These are phyloP conservation scores for Mythimna loreyi DNA, from an alignment of 2,888 invertebrate species.

Conservation along the genomic window DNA sequence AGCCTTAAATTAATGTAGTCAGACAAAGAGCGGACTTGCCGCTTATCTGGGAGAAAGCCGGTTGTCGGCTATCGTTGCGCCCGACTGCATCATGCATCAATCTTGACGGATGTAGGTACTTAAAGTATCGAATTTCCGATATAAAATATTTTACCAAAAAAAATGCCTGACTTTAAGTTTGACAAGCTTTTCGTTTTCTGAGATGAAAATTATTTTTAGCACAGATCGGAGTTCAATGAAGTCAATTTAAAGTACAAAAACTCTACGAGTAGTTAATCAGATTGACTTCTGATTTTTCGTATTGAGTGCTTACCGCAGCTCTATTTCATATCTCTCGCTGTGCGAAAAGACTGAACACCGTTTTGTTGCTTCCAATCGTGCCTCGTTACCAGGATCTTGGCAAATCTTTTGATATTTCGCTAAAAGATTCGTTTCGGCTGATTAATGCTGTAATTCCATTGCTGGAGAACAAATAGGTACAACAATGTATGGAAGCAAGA, in stretches of 20 bases:
- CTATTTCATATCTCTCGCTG: constrained; percentile 69
- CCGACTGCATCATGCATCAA: constrained; percentile 67
- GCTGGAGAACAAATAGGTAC: constrained; percentile 83
- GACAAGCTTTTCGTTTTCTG: constrained; percentile 6
- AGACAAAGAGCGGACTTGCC: constrained; percentile 80
- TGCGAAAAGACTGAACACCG: constrained; percentile 75
- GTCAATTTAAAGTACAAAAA: constrained; percentile 48
- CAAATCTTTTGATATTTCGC: constrained; percentile 88
- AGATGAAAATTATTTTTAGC: constrained; percentile 29
- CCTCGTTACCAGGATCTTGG: constrained; percentile 82
- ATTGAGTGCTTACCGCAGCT: constrained; percentile 67
- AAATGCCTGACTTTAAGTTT: constrained; percentile 13
- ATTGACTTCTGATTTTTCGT: constrained; percentile 52
- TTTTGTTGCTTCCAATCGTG: constrained; percentile 84
- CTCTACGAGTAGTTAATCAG: constrained; percentile 33
- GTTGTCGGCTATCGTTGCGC: constrained; percentile 67
- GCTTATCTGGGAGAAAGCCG: constrained; percentile 87
- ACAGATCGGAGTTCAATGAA: constrained; percentile 10
- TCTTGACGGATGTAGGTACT: constrained; percentile 59
- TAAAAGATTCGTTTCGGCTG: constrained; percentile 88
- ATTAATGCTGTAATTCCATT: constrained; percentile 87
- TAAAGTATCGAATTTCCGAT: constrained; percentile 58
- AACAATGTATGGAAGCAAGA: constrained; percentile 81
- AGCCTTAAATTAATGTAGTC: constrained; percentile 84
- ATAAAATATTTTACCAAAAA: constrained; percentile 54